Conservation (phyloP, 2,113 vertebrate species). For the Oreochromis aureus region DNA sequence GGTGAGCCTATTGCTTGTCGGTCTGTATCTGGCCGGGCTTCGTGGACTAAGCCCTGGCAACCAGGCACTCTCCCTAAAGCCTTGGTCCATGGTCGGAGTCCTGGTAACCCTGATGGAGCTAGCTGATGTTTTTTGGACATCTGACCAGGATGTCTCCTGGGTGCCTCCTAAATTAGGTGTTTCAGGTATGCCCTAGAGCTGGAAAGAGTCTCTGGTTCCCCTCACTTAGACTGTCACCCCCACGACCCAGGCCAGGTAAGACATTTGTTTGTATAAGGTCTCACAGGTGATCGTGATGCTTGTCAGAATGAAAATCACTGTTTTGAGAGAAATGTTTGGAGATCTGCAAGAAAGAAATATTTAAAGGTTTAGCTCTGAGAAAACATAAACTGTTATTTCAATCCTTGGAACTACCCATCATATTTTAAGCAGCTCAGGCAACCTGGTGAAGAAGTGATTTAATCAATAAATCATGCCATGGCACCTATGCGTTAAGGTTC, state of each 20-base stretch:
- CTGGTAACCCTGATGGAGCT: neutral
- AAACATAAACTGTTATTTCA: neutral
- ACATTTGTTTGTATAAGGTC: neutral
- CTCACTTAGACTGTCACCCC: neutral
- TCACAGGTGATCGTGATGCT: neutral
- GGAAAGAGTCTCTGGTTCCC: neutral
- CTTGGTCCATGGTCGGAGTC: neutral
- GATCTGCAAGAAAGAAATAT: neutral
- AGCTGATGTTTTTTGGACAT: neutral
- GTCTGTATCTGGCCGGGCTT: neutral
- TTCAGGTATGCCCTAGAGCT: neutral
- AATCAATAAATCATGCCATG: neutral
- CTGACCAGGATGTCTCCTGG: neutral
- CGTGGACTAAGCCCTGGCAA: neutral
- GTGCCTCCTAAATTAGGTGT: neutral
- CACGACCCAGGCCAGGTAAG: neutral
- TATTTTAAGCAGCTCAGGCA: neutral
- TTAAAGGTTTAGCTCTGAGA: neutral
- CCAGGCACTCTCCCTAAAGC: neutral
- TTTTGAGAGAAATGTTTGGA: neutral
- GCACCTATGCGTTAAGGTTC: neutral
- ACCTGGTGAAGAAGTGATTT: neutral
- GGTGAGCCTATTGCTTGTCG: neutral
- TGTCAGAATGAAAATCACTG: neutral
- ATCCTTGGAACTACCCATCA: neutral